phyloP scores from a whole-genome alignment of 2,888 invertebrate genomes.

The Apamea epomidion region DNA sequence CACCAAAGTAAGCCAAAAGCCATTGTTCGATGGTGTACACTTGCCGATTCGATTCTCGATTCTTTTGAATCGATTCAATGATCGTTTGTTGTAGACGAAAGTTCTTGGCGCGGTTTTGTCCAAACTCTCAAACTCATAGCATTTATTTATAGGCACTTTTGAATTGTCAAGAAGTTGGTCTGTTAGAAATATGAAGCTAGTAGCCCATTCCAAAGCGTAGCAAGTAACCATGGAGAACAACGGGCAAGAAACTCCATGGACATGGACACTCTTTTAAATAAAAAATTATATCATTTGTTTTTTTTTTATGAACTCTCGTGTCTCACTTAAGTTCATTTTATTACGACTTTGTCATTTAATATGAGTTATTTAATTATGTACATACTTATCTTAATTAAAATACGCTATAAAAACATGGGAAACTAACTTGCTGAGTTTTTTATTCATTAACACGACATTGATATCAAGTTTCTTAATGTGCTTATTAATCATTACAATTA shows the following conservation, averaged over 20 bases:
- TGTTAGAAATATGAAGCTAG: neutral
- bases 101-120: neutral
- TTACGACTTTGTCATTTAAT: conserved; percentile 4
- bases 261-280: neutral
- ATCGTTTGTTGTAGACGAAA: conserved; percentile 13
- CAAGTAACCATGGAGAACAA: no score
- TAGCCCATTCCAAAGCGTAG: neutral
- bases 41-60: conserved; percentile 59
- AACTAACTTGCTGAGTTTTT: conserved; percentile 40
- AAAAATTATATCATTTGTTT: no score
- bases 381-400: neutral
- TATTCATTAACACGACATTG: conserved; percentile 27
- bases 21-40: conserved; percentile 58
- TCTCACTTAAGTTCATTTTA: neutral
- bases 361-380: conserved; percentile 2
- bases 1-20: conserved; percentile 60
- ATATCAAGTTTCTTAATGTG: conserved; percentile 24
- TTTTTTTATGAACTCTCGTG: neutral
- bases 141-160: neutral
- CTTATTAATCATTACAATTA: neutral
- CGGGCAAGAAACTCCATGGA: no score
- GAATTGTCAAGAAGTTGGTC: neutral
- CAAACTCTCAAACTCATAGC: neutral
- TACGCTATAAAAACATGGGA: conserved; percentile 23
- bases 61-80: conserved; percentile 43